Evolutionary conservation across 2,888 invertebrate species (phyloP).

Genomic region (Amphimallon solstitiale): DNA sequence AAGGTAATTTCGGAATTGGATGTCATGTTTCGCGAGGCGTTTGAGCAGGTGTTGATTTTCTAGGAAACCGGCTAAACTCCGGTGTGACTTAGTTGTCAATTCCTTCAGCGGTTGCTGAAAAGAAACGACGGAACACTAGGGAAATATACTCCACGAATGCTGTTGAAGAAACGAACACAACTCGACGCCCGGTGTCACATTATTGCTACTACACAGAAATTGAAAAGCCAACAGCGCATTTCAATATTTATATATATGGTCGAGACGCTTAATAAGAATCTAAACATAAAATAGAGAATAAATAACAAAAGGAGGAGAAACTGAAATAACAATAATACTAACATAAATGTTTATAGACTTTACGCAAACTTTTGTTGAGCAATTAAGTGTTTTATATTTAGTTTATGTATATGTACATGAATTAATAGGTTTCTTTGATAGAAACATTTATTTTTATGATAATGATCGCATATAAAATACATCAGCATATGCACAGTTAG

Average conservation of each 20-base stretch:
- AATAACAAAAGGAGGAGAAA: not conserved
- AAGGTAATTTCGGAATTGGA: constrained; percentile 29
- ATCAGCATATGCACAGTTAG: too few relatives aligned
- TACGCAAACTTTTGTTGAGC: constrained; percentile 12
- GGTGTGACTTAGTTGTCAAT: constrained; percentile 57
- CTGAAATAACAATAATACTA: constrained; percentile 23
- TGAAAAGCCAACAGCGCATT: constrained; percentile 59
- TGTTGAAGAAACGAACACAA: constrained; percentile 52
- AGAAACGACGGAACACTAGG: constrained; percentile 63
- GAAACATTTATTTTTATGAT: too few relatives aligned
- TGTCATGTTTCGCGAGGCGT: constrained; percentile 28
- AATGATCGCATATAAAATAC: too few relatives aligned
- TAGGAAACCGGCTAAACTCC: constrained; percentile 35
- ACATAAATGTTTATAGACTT: not conserved
- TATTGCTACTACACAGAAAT: constrained; percentile 60
- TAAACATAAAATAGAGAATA: constrained; percentile 18
- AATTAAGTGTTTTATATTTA: not conserved
- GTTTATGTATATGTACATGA: too few relatives aligned
- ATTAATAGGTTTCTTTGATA: too few relatives aligned
- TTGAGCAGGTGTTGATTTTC: constrained; percentile 39
- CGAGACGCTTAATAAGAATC: constrained; percentile 25
- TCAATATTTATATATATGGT: constrained; percentile 55
- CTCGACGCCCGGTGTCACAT: constrained; percentile 51
- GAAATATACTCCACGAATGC: constrained; percentile 61
- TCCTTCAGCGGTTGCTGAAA: constrained; percentile 60